Percentiles rank a stretch among this genome's conserved stretches.
phyloP scores from a whole-genome alignment of 2,113 vertebrate species.

The Typhlomys cinereus region DNA sequence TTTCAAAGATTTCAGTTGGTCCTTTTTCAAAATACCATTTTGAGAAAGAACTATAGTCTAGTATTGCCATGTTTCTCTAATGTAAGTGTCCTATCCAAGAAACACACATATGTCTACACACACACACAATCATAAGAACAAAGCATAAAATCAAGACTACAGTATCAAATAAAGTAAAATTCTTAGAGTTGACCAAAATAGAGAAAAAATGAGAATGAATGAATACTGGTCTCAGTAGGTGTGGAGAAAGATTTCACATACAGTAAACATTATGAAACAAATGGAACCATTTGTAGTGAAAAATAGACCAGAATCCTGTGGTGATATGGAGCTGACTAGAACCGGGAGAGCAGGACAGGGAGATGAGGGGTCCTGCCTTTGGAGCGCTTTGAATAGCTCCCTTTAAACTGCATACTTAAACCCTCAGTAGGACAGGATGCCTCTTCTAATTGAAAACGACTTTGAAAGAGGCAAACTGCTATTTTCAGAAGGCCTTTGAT shows the following conservation, averaged over 20 bases:
- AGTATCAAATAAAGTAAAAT: not conserved
- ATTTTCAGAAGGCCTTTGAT: conserved; percentile 28
- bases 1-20: not conserved
- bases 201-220: not conserved
- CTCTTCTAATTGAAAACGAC: not conserved
- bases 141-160: not conserved
- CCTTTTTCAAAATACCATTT: not conserved
- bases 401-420: not conserved
- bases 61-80: not conserved
- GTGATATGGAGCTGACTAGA: not conserved
- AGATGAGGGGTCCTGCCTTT: not conserved
- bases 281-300: not conserved
- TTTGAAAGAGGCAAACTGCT: not conserved
- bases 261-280: not conserved
- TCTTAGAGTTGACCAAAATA: not conserved
- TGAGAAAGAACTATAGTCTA: not conserved
- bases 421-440: not conserved
- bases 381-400: not conserved
- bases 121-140: not conserved
- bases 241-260: not conserved
- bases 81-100: too few species aligned
- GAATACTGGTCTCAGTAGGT: not conserved
- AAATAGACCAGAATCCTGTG: not conserved
- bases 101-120: not conserved
- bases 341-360: too few species aligned